A percentile compares a stretch with the other conserved stretches of the same genome.
Conservation (phyloP, 2,888 invertebrate species). For the Diachrysia chrysitis region DNA sequence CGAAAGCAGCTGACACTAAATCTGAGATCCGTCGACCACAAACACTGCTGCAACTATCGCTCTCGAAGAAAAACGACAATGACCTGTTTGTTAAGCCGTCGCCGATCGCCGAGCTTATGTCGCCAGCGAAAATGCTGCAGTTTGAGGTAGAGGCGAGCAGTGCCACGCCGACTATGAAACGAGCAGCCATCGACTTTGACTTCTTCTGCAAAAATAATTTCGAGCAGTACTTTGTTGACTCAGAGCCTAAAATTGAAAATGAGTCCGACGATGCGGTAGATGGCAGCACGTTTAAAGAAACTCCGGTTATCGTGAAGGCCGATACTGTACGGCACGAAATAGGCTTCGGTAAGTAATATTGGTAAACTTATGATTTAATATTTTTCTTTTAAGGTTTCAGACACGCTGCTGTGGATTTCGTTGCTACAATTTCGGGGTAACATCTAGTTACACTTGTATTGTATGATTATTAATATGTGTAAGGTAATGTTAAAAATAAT, state of each 20-base stretch:
- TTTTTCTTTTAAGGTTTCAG: conserved; percentile 49
- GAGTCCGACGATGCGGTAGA: conserved; percentile 48
- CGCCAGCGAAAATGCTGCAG: conserved; percentile 85
- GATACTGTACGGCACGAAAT: conserved; percentile 84
- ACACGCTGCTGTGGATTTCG: conserved; percentile 31
- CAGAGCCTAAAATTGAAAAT: conserved; percentile 51
- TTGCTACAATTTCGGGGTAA: conserved; percentile 15
- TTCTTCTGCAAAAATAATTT: conserved; percentile 81
- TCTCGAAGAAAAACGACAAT: conserved; percentile 73
- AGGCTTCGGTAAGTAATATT: conserved; percentile 79
- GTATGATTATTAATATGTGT: conserved; percentile 7
- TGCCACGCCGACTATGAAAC: conserved; percentile 85
- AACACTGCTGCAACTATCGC: conserved; percentile 73
- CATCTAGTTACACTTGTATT: conserved; percentile 12
- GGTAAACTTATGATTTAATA: conserved; percentile 29
- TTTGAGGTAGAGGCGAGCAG: conserved; percentile 78
- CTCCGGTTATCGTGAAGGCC: conserved; percentile 79
- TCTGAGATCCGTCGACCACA: conserved; percentile 61
- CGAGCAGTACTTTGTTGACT: conserved; percentile 76
- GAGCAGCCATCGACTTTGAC: conserved; percentile 82
- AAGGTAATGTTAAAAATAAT: background rate
- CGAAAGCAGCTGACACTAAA: conserved; percentile 63
- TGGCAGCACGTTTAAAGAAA: conserved; percentile 70
- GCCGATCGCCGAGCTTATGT: conserved; percentile 80
- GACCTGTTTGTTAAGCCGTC: conserved; percentile 82